A percentile compares a stretch with the other conserved stretches of the same genome.
Conservation (phyloP, 2,797 vertebrate genomes). For the Hoplostethus mediterraneus region DNA sequence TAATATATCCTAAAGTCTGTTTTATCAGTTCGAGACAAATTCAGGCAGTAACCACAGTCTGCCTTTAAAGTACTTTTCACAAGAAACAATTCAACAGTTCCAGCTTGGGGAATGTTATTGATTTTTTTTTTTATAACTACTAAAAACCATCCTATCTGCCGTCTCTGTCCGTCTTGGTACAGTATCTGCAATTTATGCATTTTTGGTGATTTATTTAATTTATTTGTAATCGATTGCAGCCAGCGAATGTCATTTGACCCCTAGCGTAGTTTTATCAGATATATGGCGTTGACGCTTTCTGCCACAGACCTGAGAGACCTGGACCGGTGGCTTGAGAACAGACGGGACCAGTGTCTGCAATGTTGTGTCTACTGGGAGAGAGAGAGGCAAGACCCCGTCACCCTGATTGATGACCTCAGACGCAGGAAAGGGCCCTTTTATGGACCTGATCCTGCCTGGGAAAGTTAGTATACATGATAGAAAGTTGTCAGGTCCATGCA, state of each 20-base stretch:
- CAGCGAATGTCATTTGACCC: neutral
- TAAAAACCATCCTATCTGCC: slow-evolving; percentile 12
- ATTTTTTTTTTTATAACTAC: slow-evolving; percentile 15
- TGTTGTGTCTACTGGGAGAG: slow-evolving; percentile 23
- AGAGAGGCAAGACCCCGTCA: slow-evolving; percentile 15
- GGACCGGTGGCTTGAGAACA: slow-evolving; percentile 68
- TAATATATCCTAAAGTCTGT: too few relatives aligned
- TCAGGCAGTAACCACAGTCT: slow-evolving; percentile 16
- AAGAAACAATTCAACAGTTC: slow-evolving; percentile 20
- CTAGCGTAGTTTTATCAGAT: slow-evolving; percentile 1
- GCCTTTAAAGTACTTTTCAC: slow-evolving; percentile 40
- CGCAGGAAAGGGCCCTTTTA: slow-evolving; percentile 61
- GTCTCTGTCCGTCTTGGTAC: neutral
- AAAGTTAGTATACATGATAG: slow-evolving; percentile 77
- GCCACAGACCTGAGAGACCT: slow-evolving; percentile 65
- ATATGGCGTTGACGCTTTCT: slow-evolving; percentile 24
- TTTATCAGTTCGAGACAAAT: too few relatives aligned
- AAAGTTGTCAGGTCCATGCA: slow-evolving; percentile 76
- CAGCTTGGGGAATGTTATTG: neutral
- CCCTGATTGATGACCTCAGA: slow-evolving; percentile 65
- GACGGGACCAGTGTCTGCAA: slow-evolving; percentile 63
- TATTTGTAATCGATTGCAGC: slow-evolving; percentile 16
- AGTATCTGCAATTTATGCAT: slow-evolving; percentile 8
- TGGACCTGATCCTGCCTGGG: slow-evolving; percentile 73
- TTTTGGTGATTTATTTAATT: neutral